Percentiles rank a stretch among this genome's conserved stretches.
Conservation (phyloP, 2,797 vertebrate species). For the Masticophis lateralis region DNA sequence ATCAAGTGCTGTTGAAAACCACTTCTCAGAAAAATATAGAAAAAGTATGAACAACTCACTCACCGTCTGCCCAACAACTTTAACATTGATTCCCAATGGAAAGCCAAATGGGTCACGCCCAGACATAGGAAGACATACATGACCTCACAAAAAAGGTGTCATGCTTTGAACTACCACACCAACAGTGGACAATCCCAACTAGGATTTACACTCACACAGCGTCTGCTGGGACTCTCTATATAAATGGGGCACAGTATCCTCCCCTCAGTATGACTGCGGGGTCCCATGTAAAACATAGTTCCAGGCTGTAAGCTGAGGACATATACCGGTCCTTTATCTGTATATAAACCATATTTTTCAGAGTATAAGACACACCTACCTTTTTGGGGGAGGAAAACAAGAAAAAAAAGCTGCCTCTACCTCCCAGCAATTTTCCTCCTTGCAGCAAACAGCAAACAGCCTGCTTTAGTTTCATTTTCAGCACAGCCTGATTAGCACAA, state of each 20-base stretch:
- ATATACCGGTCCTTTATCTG: not conserved
- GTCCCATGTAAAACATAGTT: not conserved
- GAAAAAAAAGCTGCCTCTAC: too few relatives aligned
- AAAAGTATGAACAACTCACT: not conserved
- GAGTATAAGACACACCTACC: too few relatives aligned
- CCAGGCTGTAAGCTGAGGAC: not conserved
- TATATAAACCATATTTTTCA: too few relatives aligned
- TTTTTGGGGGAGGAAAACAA: too few relatives aligned
- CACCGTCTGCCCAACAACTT: not conserved
- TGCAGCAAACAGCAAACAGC: too few relatives aligned
- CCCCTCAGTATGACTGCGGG: not conserved
- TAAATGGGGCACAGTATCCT: not conserved
- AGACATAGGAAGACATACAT: not conserved
- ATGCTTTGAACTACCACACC: not conserved
- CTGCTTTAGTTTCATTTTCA: too few relatives aligned
- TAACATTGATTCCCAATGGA: not conserved
- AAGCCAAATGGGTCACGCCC: not conserved
- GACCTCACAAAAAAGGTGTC: not conserved
- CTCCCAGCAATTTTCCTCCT: too few relatives aligned
- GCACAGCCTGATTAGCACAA: too few relatives aligned
- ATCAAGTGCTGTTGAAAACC: not conserved
- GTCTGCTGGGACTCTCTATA: too few relatives aligned
- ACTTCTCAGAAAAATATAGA: not conserved
- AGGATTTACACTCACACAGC: not conserved
- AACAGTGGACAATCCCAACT: not conserved